Evolutionary conservation across 2,113 vertebrate genomes (phyloP), one percentile per base, ranked within the genome.

Genomic region (Phasianus colchicus): DNA sequence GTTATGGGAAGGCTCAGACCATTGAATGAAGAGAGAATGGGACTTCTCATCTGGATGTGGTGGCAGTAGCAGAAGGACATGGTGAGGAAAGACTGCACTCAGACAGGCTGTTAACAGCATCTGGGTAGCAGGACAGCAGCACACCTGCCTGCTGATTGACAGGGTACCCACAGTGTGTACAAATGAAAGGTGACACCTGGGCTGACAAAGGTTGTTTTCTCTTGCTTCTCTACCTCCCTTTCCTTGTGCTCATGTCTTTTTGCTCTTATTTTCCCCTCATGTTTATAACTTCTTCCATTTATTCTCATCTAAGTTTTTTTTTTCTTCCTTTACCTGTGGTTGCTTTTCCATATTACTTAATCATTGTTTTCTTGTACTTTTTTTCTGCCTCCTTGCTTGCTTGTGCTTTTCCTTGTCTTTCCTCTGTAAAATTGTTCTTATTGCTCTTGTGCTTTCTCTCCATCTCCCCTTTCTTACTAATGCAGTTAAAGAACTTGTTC

Each of bases 11-110:
- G 19, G 54, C 48, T 80, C 30, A 1, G 17, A 13, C 2, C 63
- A 79, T 42, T 1, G 20, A 27, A 18, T 10, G 36, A 43, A 64
- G n/a, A 19, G 17, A 4, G 45, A 82, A 19, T 3, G 38, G 52
- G 57, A 72, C 3, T 27, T 11, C 18, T 7, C 11, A 3, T 14
- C 57, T 55, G 71, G 58, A 3, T 7, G 2, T 1, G 48, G 58
- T 45, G 43, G 61, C 42, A 4, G 1, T 1, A 36, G 42, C 14
- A 58, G 48, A 18, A 65, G 21, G 18, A 11, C 3, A 1, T 0
- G 17, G 18, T 20, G 7, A 45, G 63, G 55, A 70, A 47, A 55
- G 25, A 10, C 12, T 21, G 21, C 15, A 42, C 50, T 3, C 19
- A 12, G 60, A 29, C 18, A 52, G 65, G 32, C 64, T 15, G 15